phyloP scores from a whole-genome alignment of 2,113 vertebrate genomes.

The Podarcis raffonei region DNA sequence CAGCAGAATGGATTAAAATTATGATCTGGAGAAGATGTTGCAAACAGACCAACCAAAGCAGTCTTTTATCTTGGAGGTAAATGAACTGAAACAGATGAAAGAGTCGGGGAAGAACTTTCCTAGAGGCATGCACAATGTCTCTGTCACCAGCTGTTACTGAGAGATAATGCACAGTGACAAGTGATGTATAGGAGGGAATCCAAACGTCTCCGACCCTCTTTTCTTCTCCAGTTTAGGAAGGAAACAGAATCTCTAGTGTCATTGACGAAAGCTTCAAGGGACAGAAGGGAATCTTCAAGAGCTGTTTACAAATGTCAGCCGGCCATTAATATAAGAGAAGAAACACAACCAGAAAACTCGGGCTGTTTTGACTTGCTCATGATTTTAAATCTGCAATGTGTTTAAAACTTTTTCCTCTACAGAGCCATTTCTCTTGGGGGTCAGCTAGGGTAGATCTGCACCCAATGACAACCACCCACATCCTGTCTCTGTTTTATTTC shows the following conservation, averaged over 20 bases:
- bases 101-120: conserved; percentile 55
- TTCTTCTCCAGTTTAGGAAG: conserved; percentile 1
- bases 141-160: conserved; percentile 71
- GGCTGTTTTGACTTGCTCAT: background rate
- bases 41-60: conserved; percentile 44
- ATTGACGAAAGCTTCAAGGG: conserved; percentile 46
- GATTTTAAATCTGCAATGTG: background rate
- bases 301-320: background rate
- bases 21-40: conserved; percentile 46
- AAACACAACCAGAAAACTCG: background rate
- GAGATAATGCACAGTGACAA: conserved; percentile 66
- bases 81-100: conserved; percentile 73
- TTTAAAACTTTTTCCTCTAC: background rate
- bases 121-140: conserved; percentile 55
- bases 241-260: conserved; percentile 17
- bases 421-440: background rate
- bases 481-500: background rate
- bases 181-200: conserved; percentile 54
- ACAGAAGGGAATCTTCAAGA: conserved; percentile 30
- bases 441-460: background rate
- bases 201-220: conserved; percentile 29
- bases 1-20: conserved; percentile 63
- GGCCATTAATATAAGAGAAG: background rate
- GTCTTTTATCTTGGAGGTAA: conserved; percentile 68
- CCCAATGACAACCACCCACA: background rate